These are phyloP conservation scores for Melierax canorus DNA, from an alignment of 2,113 vertebrate genomes.

Conservation along the genomic window DNA sequence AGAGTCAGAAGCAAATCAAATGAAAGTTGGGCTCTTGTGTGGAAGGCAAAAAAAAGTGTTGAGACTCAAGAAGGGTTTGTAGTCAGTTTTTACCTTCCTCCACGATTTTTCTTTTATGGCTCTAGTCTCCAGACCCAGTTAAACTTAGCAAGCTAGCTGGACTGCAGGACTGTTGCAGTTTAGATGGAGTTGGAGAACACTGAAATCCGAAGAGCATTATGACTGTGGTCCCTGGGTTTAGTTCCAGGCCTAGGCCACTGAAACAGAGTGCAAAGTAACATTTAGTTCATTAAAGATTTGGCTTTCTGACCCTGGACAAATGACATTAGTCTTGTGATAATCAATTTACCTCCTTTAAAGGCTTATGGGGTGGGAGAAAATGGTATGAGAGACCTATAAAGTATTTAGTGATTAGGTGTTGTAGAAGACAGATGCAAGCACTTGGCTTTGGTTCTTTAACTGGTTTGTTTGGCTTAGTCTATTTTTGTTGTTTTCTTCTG, in stretches of 20 bases:
- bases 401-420: neutral
- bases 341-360: neutral
- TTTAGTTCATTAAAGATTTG: neutral
- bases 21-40: neutral
- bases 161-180: neutral
- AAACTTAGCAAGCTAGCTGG: neutral
- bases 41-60: neutral
- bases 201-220: neutral
- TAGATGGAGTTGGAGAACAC: neutral
- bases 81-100: neutral
- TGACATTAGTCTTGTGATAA: neutral
- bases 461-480: neutral
- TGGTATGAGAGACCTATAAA: neutral
- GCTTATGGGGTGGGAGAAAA: neutral
- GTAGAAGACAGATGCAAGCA: rapidly evolving
- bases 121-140: neutral
- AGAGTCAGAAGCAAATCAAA: neutral
- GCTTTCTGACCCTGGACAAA: neutral
- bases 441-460: neutral
- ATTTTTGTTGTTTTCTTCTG: neutral
- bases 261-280: neutral
- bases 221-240: neutral
- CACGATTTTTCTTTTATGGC: neutral
- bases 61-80: neutral
- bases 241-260: neutral